Evolutionary conservation across 2,797 vertebrate species (phyloP), one percentile per base, ranked within the genome.

Genomic region (Sparidentex hasta): DNA sequence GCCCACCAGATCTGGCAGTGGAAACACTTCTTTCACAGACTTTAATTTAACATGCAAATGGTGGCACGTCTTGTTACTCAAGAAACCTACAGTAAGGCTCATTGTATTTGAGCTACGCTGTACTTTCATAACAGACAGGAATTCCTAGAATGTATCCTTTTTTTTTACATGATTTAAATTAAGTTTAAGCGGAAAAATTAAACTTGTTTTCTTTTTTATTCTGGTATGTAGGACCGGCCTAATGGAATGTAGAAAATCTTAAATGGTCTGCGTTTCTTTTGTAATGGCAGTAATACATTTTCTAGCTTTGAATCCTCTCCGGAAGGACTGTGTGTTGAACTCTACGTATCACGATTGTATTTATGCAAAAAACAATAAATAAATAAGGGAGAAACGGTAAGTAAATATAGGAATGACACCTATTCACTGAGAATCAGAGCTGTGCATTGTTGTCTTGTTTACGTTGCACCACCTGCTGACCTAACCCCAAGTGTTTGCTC

Each of bases 11-110:
- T 38, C 68, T 80, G 83, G 82, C 87, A 25, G 59, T 61, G 78
- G 80, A 85, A 76, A 74, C 67, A 7, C 67, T 65, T 69, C 78
- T 88, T 84, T 89, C 73, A 82, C 76, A 79, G 86, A 86, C 66
- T 65, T 78, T 46, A 44, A 83, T 90, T 90, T 82, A 86, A 76
- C 88, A 87, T 90, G 90, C 88, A 91, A 92, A 92, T 71, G 69
- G 76, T 78, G 67, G 66, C 76, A 76, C 69, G 71, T 81, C 65
- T 85, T 87, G 61, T 71, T 71, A 41, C 59, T 74, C 23, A 2
- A 73, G 77, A 72, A 80, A 61, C 67, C 57, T 77, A 81, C 81
- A 90, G 71, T 82, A 78, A 77, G 46, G 57, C 46, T 57, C 65
- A 11, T 86, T 90, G 79, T 71, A 48, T 61, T 52, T 54, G 5